Percentiles rank a stretch among this genome's conserved stretches.
These are phyloP conservation scores for Misgurnus anguillicaudatus DNA, from an alignment of 2,113 vertebrate species.

Conservation along the genomic window DNA sequence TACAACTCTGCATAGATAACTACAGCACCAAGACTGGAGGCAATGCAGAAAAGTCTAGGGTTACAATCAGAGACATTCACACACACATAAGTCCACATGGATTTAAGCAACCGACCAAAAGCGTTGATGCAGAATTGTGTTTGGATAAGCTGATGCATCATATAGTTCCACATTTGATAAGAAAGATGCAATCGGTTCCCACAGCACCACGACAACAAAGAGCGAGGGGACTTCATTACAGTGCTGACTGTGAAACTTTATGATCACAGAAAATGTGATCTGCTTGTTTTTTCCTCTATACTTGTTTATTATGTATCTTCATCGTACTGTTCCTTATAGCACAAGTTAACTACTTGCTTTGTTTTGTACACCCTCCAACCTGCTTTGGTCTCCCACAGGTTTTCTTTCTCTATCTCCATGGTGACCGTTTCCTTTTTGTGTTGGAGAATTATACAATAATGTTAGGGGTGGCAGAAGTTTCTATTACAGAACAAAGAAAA, in stretches of 20 bases:
- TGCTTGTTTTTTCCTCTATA: neutral
- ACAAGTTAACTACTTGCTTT: neutral
- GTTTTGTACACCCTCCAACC: neutral
- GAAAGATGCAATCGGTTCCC: conserved; percentile 13
- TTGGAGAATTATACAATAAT: neutral
- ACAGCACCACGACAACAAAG: neutral
- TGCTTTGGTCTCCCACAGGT: neutral
- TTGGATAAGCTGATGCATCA: conserved; percentile 4
- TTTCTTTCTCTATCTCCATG: neutral
- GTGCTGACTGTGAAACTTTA: conserved; percentile 28
- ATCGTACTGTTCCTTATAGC: neutral
- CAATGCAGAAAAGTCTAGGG: conserved; percentile 30
- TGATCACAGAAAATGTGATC: conserved; percentile 24
- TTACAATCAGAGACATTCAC: neutral
- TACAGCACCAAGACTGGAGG: conserved; percentile 11
- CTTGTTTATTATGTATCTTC: no score
- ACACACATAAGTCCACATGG: neutral
- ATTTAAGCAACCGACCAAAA: neutral
- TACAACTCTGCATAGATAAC: conserved; percentile 29
- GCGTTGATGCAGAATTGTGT: neutral
- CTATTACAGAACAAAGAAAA: no score
- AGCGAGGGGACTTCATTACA: conserved; percentile 41
- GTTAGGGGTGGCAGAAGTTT: no score
- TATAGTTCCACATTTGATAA: conserved; percentile 22
- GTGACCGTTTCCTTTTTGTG: neutral